These are phyloP conservation scores for Pterostichus madidus DNA, from an alignment of 2,888 invertebrate genomes.

Conservation along the genomic window DNA sequence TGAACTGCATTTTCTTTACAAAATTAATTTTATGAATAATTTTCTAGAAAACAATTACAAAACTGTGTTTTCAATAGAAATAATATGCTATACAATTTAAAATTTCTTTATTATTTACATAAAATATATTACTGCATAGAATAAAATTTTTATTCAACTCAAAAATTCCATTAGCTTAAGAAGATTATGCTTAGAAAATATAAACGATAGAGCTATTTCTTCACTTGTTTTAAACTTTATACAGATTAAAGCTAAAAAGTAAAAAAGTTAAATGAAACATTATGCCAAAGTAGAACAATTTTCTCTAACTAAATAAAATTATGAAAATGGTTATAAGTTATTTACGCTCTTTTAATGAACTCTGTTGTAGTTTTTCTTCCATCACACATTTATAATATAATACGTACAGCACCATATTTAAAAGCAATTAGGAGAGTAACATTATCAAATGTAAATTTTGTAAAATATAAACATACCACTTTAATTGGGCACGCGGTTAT, in stretches of 20 bases:
- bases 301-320: not conserved
- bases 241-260: not conserved
- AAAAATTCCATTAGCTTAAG: not conserved
- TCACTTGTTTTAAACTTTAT: not conserved
- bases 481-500: conserved; percentile 3
- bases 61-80: not conserved
- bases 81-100: not conserved
- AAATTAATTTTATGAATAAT: too few species aligned
- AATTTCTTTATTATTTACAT: not conserved
- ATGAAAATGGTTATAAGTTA: not conserved
- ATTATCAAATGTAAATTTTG: not conserved
- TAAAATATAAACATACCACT: not conserved
- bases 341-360: not conserved
- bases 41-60: too few species aligned
- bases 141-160: not conserved
- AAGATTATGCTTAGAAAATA: not conserved
- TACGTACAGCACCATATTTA: not conserved
- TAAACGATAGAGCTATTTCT: not conserved
- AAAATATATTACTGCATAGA: not conserved
- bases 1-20: too few species aligned
- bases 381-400: not conserved
- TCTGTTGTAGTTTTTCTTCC: not conserved
- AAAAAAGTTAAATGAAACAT: not conserved
- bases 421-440: not conserved
- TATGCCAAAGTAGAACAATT: not conserved